These are phyloP conservation scores for Amiota mariae DNA, from an alignment of 2,888 invertebrate genomes.

Conservation along the genomic window DNA sequence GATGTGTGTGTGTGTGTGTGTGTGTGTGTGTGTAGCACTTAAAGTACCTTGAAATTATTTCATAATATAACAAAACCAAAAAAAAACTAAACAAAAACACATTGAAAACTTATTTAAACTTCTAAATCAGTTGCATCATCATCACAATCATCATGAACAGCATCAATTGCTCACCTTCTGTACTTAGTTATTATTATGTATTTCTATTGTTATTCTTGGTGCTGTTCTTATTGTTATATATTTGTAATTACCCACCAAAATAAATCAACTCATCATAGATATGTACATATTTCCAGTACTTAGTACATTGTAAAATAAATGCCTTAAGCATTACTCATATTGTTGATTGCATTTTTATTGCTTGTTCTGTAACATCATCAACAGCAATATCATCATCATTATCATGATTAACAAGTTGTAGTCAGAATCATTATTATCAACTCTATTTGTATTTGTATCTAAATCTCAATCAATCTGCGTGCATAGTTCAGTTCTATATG, in stretches of 20 bases:
- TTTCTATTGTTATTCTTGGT: background rate
- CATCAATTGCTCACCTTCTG: constrained; percentile 11
- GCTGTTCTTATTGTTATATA: background rate
- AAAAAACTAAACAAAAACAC: constrained; percentile 3
- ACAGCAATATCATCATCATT: background rate
- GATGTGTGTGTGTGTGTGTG: background rate
- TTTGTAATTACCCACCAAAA: no score
- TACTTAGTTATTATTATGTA: background rate
- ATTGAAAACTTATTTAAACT: constrained; percentile 3
- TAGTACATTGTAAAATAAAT: no score
- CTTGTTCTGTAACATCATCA: no score
- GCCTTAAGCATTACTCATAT: no score
- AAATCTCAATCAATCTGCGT: background rate
- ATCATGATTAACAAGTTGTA: background rate
- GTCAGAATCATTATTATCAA: background rate
- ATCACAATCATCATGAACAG: constrained; percentile 3
- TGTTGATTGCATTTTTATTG: no score
- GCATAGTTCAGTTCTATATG: constrained; percentile 7
- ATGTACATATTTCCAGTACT: no score
- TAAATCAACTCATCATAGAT: no score
- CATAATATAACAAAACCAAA: constrained; percentile 25
- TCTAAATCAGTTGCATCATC: constrained; percentile 3
- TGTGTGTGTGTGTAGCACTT: background rate
- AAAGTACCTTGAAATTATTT: constrained; percentile 37
- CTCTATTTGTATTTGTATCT: background rate